phyloP scores from a whole-genome alignment of 1,140 invertebrate species.

The Hyposmocoma kahamanoa region DNA sequence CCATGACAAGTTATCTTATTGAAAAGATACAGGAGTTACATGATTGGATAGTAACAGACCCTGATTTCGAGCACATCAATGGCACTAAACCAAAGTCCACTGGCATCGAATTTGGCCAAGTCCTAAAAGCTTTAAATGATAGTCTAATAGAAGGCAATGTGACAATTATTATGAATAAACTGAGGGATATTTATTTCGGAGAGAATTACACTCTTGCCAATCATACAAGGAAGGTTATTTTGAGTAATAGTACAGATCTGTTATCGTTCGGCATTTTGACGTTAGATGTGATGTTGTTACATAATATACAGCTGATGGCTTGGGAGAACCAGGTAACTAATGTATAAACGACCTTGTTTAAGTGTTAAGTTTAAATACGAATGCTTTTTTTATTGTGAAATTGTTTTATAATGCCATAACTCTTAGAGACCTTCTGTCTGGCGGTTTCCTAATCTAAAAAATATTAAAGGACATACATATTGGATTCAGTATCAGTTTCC shows the following conservation, averaged over 20 bases:
- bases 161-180: constrained; percentile 57
- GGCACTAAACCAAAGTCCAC: constrained; percentile 18
- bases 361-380: too few species aligned
- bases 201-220: constrained; percentile 38
- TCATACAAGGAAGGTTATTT: constrained; percentile 42
- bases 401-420: too few species aligned
- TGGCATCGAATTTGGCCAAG: constrained; percentile 39
- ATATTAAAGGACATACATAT: too few species aligned
- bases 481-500: too few species aligned
- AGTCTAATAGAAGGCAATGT: constrained; percentile 67
- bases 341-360: too few species aligned
- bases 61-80: constrained; percentile 34
- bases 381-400: too few species aligned
- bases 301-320: constrained; percentile 76
- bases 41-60: constrained; percentile 64
- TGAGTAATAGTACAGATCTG: constrained; percentile 67
- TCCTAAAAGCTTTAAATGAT: constrained; percentile 59
- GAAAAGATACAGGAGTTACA: constrained; percentile 71
- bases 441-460: too few species aligned
- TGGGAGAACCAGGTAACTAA: constrained; percentile 71
- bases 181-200: constrained; percentile 70
- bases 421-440: too few species aligned
- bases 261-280: constrained; percentile 75
- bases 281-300: constrained; percentile 75
- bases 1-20: constrained; percentile 59